These are phyloP conservation scores for Malthinus flaveolus DNA, from an alignment of 2,888 invertebrate species.

Conservation along the genomic window DNA sequence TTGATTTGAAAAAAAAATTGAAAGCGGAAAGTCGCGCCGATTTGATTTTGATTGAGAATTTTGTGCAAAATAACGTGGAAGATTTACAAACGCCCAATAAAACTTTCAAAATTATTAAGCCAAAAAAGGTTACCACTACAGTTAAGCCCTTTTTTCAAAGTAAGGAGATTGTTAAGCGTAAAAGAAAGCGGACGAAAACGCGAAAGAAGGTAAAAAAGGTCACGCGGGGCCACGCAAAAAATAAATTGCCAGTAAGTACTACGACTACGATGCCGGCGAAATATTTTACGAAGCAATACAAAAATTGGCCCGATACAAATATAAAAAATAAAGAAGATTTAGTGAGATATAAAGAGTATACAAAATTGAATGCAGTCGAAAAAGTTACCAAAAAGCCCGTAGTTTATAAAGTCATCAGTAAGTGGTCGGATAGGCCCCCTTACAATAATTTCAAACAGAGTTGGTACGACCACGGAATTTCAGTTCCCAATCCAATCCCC, in stretches of 20 bases:
- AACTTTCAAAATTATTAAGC: conserved; percentile 17
- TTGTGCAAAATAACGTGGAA: conserved; percentile 24
- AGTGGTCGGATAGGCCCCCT: conserved; percentile 59
- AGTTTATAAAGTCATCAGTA: conserved; percentile 55
- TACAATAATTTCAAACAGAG: conserved; percentile 55
- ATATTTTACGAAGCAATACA: conserved; percentile 1
- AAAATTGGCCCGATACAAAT: conserved; percentile 32
- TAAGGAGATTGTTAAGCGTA: conserved; percentile 7
- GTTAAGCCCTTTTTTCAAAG: neutral
- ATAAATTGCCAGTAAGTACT: neutral
- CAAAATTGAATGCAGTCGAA: conserved; percentile 6
- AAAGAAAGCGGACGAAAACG: neutral
- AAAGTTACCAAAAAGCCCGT: conserved; percentile 39
- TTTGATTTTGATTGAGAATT: conserved; percentile 10
- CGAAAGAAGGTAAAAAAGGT: neutral
- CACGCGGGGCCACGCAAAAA: neutral
- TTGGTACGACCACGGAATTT: conserved; percentile 50
- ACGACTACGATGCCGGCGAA: neutral
- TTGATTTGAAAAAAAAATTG: neutral
- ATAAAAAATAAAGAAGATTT: conserved; percentile 21
- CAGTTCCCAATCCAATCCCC: conserved; percentile 44
- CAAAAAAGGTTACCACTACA: neutral
- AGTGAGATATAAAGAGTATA: conserved; percentile 31
- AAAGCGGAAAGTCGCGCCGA: conserved; percentile 5
- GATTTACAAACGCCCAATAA: conserved; percentile 25